Evolutionary conservation across 2,888 invertebrate species (phyloP).

Genomic region (Eupithecia tripunctaria): DNA sequence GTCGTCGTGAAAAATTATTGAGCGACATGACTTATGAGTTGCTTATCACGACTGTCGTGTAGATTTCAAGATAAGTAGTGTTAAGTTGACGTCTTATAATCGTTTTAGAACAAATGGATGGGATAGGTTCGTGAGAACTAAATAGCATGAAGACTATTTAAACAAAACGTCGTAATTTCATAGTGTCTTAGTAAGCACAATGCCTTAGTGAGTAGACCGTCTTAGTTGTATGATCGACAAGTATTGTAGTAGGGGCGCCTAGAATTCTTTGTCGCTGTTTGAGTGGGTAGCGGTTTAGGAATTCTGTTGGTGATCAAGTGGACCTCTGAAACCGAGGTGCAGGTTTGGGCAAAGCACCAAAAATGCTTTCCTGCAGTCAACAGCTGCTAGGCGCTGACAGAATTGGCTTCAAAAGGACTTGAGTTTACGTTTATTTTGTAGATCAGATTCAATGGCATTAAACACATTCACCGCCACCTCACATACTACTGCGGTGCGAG

Average conservation of each 20-base stretch:
- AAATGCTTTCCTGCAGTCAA: neutral
- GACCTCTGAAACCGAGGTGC: neutral
- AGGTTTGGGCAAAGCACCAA: conserved; percentile 4
- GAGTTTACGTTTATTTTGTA: no score
- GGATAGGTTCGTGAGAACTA: no score
- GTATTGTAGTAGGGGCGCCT: neutral
- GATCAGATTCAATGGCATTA: no score
- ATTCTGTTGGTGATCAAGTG: neutral
- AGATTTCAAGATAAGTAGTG: no score
- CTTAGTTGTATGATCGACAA: no score
- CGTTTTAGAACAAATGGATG: neutral
- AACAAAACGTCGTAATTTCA: no score
- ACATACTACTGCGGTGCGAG: no score
- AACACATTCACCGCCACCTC: no score
- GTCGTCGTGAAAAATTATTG: neutral
- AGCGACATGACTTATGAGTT: neutral
- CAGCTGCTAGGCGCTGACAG: neutral
- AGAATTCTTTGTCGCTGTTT: neutral
- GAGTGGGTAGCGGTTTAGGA: neutral
- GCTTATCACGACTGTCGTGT: neutral
- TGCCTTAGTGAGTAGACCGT: no score
- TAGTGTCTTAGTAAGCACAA: no score
- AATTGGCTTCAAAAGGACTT: neutral
- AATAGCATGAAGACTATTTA: no score
- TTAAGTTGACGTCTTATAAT: neutral